These are phyloP conservation scores for Callocephalon fimbriatum DNA, from an alignment of 2,113 vertebrate genomes.

Conservation along the genomic window DNA sequence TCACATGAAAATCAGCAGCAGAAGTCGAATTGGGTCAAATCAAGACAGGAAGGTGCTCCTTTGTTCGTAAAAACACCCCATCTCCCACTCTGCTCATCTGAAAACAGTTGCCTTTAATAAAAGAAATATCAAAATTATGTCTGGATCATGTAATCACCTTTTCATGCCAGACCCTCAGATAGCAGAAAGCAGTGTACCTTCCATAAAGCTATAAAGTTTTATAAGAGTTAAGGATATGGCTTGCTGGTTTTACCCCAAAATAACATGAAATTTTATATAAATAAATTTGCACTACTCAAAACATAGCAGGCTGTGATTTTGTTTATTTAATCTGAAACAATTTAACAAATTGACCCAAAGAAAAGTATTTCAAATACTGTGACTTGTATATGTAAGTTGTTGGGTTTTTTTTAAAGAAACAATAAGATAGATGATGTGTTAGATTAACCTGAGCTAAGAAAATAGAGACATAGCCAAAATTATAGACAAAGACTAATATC, in stretches of 20 bases:
- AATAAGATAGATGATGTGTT: conserved; percentile 49
- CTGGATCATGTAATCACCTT: background rate
- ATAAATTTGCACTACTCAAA: background rate
- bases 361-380: background rate
- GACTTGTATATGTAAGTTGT: background rate
- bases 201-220: background rate
- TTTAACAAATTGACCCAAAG: conserved; percentile 26
- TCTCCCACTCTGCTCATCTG: background rate
- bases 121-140: background rate
- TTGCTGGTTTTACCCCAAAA: background rate
- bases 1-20: background rate
- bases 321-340: conserved; percentile 24
- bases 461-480: conserved; percentile 43
- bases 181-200: background rate
- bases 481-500: conserved; percentile 59
- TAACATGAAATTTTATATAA: background rate
- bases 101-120: background rate
- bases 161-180: background rate
- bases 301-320: background rate
- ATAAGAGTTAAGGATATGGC: background rate
- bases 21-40: background rate
- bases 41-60: background rate
- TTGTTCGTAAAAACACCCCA: fast-evolving
- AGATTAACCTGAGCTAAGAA: conserved; percentile 55
- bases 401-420: conserved; percentile 8